Conservation (phyloP, 2,888 invertebrate genomes). For the Heliconius sara region DNA sequence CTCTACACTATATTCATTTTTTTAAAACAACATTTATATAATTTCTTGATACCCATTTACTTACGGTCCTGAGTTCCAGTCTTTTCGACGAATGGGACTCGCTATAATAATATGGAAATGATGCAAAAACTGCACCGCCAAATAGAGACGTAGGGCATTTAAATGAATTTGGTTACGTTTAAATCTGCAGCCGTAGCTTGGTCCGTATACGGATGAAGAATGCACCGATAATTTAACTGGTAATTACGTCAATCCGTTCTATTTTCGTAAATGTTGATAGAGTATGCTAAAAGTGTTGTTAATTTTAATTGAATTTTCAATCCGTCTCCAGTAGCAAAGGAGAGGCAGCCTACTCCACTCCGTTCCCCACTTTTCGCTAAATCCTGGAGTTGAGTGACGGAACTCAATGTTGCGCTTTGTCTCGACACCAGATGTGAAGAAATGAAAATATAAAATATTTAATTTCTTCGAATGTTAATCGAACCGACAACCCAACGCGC, state of each 20-base stretch:
- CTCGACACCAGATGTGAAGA: too few species aligned
- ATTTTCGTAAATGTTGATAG: slow-evolving; percentile 44
- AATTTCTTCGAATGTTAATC: too few species aligned
- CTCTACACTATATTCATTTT: too few species aligned
- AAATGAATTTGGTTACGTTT: slow-evolving; percentile 66
- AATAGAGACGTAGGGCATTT: slow-evolving; percentile 62
- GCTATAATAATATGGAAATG: slow-evolving; percentile 76
- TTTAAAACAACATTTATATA: slow-evolving; percentile 48
- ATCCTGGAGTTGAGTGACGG: too few species aligned
- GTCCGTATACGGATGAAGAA: slow-evolving; percentile 46
- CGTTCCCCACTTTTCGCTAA: too few species aligned
- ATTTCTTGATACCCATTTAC: slow-evolving; percentile 60
- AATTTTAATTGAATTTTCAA: slow-evolving; percentile 9
- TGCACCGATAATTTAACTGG: slow-evolving; percentile 36
- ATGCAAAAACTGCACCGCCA: slow-evolving; percentile 62
- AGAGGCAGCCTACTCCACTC: too few species aligned
- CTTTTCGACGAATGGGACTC: slow-evolving; percentile 65
- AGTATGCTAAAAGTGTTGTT: slow-evolving; percentile 22
- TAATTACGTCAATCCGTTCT: slow-evolving; percentile 48
- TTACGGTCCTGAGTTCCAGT: slow-evolving; percentile 63
- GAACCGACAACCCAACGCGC: too few species aligned
- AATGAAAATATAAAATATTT: too few species aligned
- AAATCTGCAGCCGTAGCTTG: slow-evolving; percentile 55
- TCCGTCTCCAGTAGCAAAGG: too few species aligned
- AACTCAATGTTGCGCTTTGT: too few species aligned